phyloP scores from a whole-genome alignment of 2,797 vertebrate species.

The Danio aesculapii region DNA sequence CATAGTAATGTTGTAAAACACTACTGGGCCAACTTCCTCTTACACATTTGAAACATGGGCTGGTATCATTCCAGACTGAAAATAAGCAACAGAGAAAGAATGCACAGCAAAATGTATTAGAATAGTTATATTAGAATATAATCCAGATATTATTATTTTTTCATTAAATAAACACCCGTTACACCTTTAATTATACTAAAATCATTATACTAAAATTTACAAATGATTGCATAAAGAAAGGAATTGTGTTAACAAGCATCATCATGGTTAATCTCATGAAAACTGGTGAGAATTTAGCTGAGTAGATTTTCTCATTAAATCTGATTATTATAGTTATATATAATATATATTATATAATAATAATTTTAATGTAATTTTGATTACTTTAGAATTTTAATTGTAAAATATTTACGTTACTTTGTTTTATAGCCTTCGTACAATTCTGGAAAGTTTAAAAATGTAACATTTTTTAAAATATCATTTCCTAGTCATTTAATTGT shows the following conservation, averaged over 20 bases:
- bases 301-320: neutral
- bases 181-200: neutral
- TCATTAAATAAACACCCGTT: neutral
- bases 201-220: neutral
- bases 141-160: neutral
- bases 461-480: too few relatives aligned
- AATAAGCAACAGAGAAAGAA: neutral
- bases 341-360: too few relatives aligned
- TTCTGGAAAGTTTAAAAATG: neutral
- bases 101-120: neutral
- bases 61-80: slow-evolving; percentile 1
- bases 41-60: neutral
- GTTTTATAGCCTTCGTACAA: neutral
- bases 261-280: neutral
- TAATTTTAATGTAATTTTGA: neutral
- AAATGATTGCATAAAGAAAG: neutral
- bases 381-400: neutral
- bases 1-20: slow-evolving; percentile 15
- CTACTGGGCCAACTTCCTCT: slow-evolving; percentile 19
- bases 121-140: neutral
- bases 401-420: neutral
- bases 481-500: neutral
- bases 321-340: too few relatives aligned
- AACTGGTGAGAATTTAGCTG: neutral
- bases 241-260: neutral